Percentiles rank a stretch among this genome's conserved stretches.
These are phyloP conservation scores for Apostichopus californicus DNA, from an alignment of 35 echinoderm and acorn worm species.

Conservation along the genomic window DNA sequence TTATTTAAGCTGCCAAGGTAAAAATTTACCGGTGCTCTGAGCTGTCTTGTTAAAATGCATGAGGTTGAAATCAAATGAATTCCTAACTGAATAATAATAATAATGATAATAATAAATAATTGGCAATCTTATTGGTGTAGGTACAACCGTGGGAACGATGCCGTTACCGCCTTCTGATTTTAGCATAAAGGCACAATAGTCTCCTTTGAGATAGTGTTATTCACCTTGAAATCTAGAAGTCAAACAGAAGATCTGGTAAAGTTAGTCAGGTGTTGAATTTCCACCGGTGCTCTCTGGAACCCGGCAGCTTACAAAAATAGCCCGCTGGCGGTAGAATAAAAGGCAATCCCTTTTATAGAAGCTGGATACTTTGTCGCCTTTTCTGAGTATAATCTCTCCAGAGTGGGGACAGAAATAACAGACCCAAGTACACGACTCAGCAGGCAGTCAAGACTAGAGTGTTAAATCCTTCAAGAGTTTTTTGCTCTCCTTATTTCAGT, in stretches of 20 bases:
- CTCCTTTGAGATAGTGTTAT: neutral
- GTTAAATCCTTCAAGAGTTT: neutral
- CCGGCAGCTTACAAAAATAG: neutral
- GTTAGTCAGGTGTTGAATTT: constrained; percentile 4
- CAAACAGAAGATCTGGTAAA: neutral
- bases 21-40: too few relatives aligned
- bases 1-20: too few relatives aligned
- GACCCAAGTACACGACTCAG: neutral
- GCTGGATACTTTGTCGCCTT: constrained; percentile 12
- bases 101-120: too few relatives aligned
- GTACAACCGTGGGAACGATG: neutral
- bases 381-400: neutral
- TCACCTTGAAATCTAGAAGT: constrained; percentile 22
- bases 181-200: neutral
- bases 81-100: too few relatives aligned
- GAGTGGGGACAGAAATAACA: constrained; percentile 7
- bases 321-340: neutral
- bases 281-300: neutral
- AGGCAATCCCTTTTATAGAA: neutral
- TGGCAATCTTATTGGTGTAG: too few relatives aligned
- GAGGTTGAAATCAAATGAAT: too few relatives aligned
- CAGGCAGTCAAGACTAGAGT: neutral
- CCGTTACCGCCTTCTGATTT: neutral
- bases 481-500: too few relatives aligned
- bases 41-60: too few relatives aligned